A percentile compares a stretch with the other conserved stretches of the same genome.
Evolutionary conservation across 2,113 vertebrate genomes (phyloP).

Genomic region (Tachysurus fulvidraco): DNA sequence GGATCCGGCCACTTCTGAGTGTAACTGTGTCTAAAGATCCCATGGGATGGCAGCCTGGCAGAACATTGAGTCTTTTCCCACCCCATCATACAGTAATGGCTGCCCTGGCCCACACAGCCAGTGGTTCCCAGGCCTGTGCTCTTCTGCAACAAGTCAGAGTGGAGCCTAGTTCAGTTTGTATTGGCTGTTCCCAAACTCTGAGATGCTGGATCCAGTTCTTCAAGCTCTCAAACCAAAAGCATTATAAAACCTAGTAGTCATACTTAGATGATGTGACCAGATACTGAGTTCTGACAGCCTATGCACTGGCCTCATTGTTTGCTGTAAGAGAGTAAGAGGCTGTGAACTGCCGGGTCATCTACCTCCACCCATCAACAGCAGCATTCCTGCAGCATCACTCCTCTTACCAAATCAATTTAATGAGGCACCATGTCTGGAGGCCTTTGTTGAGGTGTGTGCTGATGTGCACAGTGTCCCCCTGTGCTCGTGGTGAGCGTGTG

Average conservation of each 20-base stretch:
- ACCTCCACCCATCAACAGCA: constrained; percentile 17
- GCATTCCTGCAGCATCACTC: constrained; percentile 27
- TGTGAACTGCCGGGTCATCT: background rate
- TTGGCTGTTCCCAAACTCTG: background rate
- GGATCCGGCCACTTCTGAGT: constrained; percentile 82
- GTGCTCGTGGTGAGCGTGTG: background rate
- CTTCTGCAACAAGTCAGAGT: constrained; percentile 10
- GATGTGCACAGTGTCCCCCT: constrained; percentile 10
- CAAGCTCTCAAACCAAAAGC: background rate
- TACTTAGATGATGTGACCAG: background rate
- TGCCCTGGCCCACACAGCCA: constrained; percentile 54
- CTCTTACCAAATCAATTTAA: constrained; percentile 57
- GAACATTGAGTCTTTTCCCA: constrained; percentile 90
- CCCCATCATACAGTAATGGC: constrained; percentile 64
- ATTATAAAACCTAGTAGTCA: background rate
- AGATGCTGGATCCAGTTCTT: background rate
- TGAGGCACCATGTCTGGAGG: constrained; percentile 42
- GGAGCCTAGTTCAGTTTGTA: background rate
- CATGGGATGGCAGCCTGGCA: constrained; percentile 86
- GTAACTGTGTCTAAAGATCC: constrained; percentile 76
- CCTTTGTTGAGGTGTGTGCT: constrained; percentile 50
- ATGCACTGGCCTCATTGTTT: constrained; percentile 9
- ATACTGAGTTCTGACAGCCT: background rate
- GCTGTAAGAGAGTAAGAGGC: background rate
- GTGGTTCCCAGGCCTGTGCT: constrained; percentile 71